Percentiles rank a stretch among this genome's conserved stretches.
These are phyloP conservation scores for Idris sp. DNA, from an alignment of 1,140 invertebrate species.

Conservation along the genomic window DNA sequence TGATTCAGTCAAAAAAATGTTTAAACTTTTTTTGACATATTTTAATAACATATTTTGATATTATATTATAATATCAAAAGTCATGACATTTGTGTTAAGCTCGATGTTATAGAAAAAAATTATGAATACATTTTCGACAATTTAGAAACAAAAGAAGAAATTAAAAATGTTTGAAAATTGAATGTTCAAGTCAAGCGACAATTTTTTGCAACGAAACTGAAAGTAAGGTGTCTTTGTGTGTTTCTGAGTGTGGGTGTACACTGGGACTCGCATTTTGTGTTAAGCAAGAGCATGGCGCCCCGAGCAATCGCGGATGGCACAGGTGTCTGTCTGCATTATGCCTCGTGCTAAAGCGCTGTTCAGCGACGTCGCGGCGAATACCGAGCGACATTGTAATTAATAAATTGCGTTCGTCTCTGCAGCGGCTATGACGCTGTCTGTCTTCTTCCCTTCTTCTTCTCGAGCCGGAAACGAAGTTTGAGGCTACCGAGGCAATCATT, in stretches of 20 bases:
- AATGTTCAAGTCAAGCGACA: conserved; percentile 1
- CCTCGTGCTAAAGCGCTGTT: conserved; percentile 52
- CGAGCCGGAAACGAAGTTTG: conserved; percentile 57
- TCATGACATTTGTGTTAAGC: too few relatives aligned
- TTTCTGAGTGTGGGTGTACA: conserved; percentile 47
- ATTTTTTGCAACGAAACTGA: conserved; percentile 65
- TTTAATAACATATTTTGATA: too few relatives aligned
- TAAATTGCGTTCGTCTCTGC: conserved; percentile 67
- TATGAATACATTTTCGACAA: too few relatives aligned
- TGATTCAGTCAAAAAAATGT: too few relatives aligned
- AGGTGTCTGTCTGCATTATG: conserved; percentile 70
- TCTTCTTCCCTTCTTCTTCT: conserved; percentile 45
- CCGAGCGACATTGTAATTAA: conserved; percentile 72
- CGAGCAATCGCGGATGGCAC: conserved; percentile 67
- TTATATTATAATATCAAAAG: too few relatives aligned
- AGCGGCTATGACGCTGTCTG: conserved; percentile 48
- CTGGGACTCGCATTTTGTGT: conserved; percentile 39
- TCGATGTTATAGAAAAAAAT: too few relatives aligned
- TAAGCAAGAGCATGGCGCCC: conserved; percentile 62
- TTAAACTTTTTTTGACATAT: too few relatives aligned
- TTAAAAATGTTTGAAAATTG: too few relatives aligned
- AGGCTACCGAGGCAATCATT: conserved; percentile 57
- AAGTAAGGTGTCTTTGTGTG: conserved; percentile 63
- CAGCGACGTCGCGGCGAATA: conserved; percentile 63
- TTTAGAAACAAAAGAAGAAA: too few relatives aligned